Evolutionary conservation across 2,888 invertebrate species (phyloP), one percentile per base, ranked within the genome.

Genomic region (Alloscopus bannaensis): DNA sequence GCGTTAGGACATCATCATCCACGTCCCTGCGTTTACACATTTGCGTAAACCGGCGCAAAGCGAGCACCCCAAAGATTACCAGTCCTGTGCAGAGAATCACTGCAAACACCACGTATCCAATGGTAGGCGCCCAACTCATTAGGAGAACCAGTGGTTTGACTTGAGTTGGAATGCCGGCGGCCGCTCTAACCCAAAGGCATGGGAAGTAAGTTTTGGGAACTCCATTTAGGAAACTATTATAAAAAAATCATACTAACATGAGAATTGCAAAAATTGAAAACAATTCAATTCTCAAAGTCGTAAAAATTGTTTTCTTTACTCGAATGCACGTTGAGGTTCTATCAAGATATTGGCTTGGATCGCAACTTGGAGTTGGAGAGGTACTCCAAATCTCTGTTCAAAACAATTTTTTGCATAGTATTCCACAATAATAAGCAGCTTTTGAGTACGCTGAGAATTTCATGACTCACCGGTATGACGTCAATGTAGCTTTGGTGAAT

Each of bases 321-420:
- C 88, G n/a, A 94, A 89, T 28, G 90, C 89, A 4, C 90, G 87
- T 76, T 91, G 91, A 0, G 93, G 92, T 78, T 93, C 92, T 3
- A 95, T 88, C 57, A 92, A 90, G 83, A 95, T 90, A 88, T 94
- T 96, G 82, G 96, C 91, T 89, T 96, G 96, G 69, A 96, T 88
- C 86, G 93, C 91, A 0, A 94, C 95, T 59, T 90, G 88, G 1
- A 95, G 93, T 65, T 89, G 87, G 52, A 96, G 88, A 18, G 96
- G 95, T 87, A 95, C 91, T 1, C 95, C 95, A 6, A 94, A 93
- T 83, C 87, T 90, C 80, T 90, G 85, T 6, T 52, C 64, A 45
- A 80, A 42, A 29, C 22, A 36, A 11, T 52, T 36, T 66, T 69
- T 11, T n/a, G 47, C 11, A 66, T 42, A 60, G 71, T 69, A 13